Evolutionary conservation across 2,888 invertebrate genomes (phyloP), one percentile per base, ranked within the genome.

Genomic region (Lasioglossum malachurum): DNA sequence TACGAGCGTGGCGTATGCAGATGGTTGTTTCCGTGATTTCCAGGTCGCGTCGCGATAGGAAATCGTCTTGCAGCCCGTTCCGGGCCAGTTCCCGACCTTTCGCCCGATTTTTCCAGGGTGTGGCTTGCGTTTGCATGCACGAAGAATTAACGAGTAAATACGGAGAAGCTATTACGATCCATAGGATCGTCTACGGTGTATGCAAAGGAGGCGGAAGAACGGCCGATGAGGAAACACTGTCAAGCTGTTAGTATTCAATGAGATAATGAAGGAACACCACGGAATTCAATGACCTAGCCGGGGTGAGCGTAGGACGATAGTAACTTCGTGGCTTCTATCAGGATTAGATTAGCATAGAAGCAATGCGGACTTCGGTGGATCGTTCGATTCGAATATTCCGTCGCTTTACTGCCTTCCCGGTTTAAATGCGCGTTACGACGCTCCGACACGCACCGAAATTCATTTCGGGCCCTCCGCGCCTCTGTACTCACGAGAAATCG

Each of bases 181-280:
- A 5, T n/a, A 60, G 31, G 84, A 79, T 82, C 83, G 88, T 74
- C 87, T 73, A 64, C 46, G 80, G 87, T 80, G 82, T 87, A 89
- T 89, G 89, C 87, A 89, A 89, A 89, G 83, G 89, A 89, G 89
- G 89, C 88, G 89, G 89, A 89, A 89, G 89, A 89, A 81, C 80
- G 67, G 12, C 57, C 89, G 88, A 88, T 82, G 89, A 84, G 89
- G 89, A 88, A 90, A 90, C 78, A 86, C 85, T 75, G 81, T 80
- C 79, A 46, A 49, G 83, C 83, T 85, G 78, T 86, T 84, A 89
- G 87, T 89, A 90, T 89, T 90, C 84, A 91, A 91, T 87, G 79
- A 88, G 88, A 87, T 89, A 83, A 91, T 88, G 76, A 89, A 87
- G 84, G 88, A 89, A 87, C 82, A 75, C 88, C 82, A 74, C 44